Evolutionary conservation across 2,888 invertebrate genomes (phyloP).

Genomic region (Sarcophaga rosellei): DNA sequence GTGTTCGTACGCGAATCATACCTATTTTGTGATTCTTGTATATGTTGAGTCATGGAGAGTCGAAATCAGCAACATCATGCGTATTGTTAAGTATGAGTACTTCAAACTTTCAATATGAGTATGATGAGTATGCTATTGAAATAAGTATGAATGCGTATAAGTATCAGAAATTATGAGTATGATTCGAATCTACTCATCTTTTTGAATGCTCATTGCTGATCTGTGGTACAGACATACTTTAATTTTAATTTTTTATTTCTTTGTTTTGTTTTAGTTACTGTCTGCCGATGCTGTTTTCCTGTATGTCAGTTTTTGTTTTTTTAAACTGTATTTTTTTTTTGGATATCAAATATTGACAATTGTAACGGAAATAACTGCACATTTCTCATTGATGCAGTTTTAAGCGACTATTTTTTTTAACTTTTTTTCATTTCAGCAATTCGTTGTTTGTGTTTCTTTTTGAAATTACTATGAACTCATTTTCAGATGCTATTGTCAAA

Average conservation of each 20-base stretch:
- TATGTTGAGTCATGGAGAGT: no score
- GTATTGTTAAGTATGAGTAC: no score
- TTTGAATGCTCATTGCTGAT: no score
- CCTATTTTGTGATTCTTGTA: no score
- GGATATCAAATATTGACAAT: conserved; percentile 62
- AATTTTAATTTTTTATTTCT: neutral
- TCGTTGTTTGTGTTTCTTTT: conserved; percentile 36
- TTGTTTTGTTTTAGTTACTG: neutral
- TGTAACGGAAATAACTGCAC: conserved; percentile 62
- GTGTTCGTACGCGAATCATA: no score
- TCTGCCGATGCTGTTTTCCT: conserved; percentile 25
- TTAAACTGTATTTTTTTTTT: conserved; percentile 1
- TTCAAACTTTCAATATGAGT: no score
- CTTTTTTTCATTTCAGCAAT: neutral
- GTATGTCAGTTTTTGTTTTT: neutral
- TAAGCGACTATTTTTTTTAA: conserved; percentile 52
- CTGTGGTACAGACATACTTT: no score
- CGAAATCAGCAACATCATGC: no score
- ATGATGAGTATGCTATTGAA: no score
- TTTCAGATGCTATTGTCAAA: conserved; percentile 37
- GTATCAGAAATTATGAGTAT: no score
- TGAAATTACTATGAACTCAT: conserved; percentile 32
- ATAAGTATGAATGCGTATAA: no score
- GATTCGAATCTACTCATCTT: no score
- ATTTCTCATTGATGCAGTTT: conserved; percentile 54